Evolutionary conservation across 2,888 invertebrate species (phyloP), one percentile per base, ranked within the genome.

Genomic region (Eupithecia insigniata): DNA sequence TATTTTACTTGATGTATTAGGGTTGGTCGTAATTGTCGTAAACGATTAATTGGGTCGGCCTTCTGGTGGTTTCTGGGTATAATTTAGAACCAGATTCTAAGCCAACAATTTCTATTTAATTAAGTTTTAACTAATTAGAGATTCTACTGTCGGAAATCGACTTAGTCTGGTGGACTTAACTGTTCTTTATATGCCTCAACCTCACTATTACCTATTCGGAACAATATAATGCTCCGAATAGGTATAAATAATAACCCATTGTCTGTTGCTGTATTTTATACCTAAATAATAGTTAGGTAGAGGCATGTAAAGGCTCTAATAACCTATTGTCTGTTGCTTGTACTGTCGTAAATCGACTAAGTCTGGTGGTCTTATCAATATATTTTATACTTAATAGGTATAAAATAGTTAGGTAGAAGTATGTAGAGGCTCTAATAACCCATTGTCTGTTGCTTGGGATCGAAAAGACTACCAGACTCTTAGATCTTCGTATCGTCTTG

Each of bases 1-100:
- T 60, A 60, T 28, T 60, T 51, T 51, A 28, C 51, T 66, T 66
- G 66, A 66, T 66, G n/a, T 66, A 66, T 32, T 22, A 22, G 30
- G 60, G 60, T 60, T 30, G 30, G 30, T 10, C 60, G 30, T 60
- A 60, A 60, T 30, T 18, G 60, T 60, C 30, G 30, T 30, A 26
- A 60, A 30, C 60, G 30, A 60, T 60, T 60, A 30, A 30, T 30
- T 60, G 18, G 60, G 30, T 30, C 30, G 60, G 30, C 30, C 60
- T 30, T 30, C 60, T 28, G 30, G 30, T 30, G 30, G 30, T 60
- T 60, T 30, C 16, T 28, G 60, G 28, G 18, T 60, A 22, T 60
- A 30, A 30, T 60, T 60, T 60, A 30, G 30, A 18, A 16, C 55
- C 55, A 55, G 55, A 55, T 55, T 55, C 12, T 26, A 55, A 55